Base-by-base conservation (phyloP, 2,888 invertebrate genomes). In the Drosophila subsilvestris region DNA sequence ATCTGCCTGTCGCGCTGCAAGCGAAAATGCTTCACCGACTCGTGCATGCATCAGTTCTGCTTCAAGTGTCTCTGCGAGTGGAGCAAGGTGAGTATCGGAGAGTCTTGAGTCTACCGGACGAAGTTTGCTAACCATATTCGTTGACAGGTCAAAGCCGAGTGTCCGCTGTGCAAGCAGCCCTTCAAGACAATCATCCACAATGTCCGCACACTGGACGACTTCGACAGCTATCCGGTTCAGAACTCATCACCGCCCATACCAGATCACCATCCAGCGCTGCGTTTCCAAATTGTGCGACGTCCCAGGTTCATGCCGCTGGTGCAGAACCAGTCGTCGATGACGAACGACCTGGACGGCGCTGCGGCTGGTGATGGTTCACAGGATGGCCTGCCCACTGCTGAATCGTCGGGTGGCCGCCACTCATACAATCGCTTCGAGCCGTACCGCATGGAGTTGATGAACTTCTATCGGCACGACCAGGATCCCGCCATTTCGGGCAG, bases 111-210 rank as follows among this genome's bases (percentile, higher is more conserved):
- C n/a, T 25, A 22, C 22, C 25, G 25, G 25, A 37, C 18, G 3
- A 37, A 44, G 49, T 27, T 57, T 20, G 58, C 1, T 7, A 9
- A 29, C 9, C 1, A 0, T 12, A 12, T 14, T 18, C 12, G 1
- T n/a, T 9, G 0, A 7, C 90, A 96, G 96, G 96, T 98, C 14
- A 98, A 98, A 92, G 95, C 98, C 0, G 98, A 96, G 90, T 98
- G 98, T 91, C 99, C 99, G 0, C 93, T 99, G 0, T 99, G 99
- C 92, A 98, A 99, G 90, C 97, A 97, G 90, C 94, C 95, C 4
- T 98, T 98, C 91, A 96, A 95, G 83, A 96, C 96, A 8, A 98
- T 98, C 65, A 97, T 98, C 71, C 97, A 98, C 92, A 98, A 97
- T 94, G 96, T 98, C 4, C 95, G 96, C 78, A 96, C 97, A 0